Percentiles rank a stretch among this genome's conserved stretches.
Conservation (phyloP, 2,113 vertebrate species). For the Serinus canaria region DNA sequence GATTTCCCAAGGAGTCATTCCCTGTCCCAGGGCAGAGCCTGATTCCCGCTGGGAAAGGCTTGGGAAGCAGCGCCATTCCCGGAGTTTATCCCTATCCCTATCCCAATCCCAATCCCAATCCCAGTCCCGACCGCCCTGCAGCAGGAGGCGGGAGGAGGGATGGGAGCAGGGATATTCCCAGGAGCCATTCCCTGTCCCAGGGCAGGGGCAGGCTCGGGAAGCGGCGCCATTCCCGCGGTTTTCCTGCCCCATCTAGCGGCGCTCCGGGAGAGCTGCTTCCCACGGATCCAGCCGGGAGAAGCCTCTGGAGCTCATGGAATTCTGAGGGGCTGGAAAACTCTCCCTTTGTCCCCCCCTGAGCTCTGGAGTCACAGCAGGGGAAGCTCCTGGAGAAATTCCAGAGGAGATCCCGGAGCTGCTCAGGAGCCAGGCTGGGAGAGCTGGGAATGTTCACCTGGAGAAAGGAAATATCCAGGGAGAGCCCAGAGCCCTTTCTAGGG, state of each 20-base stretch:
- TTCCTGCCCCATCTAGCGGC: not conserved
- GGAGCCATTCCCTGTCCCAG: not conserved
- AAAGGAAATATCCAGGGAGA: not conserved
- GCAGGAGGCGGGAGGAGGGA: not conserved
- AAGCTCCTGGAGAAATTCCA: not conserved
- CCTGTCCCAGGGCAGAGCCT: not conserved
- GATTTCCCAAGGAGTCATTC: not conserved
- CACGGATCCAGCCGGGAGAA: rapidly evolving
- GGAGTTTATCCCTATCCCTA: not conserved
- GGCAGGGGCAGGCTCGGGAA: not conserved
- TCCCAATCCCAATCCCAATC: no score
- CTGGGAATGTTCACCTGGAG: not conserved
- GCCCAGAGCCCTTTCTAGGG: not conserved
- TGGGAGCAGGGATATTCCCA: not conserved
- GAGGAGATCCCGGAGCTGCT: not conserved
- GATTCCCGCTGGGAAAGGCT: not conserved
- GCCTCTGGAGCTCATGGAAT: not conserved
- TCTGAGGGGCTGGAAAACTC: not conserved
- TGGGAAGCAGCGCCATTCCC: not conserved
- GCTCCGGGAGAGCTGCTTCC: not conserved
- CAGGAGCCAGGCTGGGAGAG: not conserved
- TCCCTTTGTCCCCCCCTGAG: not conserved
- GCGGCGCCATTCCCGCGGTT: not conserved
- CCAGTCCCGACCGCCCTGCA: not conserved
- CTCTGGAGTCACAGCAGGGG: not conserved